phyloP scores from a whole-genome alignment of 2,888 invertebrate species.

The Phragmatobia fuliginosa region DNA sequence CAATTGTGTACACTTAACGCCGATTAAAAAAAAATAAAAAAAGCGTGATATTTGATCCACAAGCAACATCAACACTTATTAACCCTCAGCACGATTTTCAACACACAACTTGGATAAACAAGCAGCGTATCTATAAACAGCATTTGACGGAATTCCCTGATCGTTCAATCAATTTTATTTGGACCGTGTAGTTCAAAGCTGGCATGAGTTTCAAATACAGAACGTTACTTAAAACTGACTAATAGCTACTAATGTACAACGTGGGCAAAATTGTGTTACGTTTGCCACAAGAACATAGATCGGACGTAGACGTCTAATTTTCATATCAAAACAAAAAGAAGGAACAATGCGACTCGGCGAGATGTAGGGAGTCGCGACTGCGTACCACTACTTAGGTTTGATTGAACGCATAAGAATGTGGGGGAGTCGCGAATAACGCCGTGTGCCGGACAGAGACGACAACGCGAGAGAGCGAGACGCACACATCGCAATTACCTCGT shows the following conservation, averaged over 20 bases:
- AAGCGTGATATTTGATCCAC: not conserved
- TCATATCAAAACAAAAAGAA: slow-evolving; percentile 73
- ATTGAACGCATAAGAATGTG: slow-evolving; percentile 85
- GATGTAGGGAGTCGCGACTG: slow-evolving; percentile 60
- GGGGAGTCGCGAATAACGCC: slow-evolving; percentile 67
- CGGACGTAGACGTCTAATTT: slow-evolving; percentile 65
- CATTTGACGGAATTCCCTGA: not conserved
- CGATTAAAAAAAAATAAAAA: too few species aligned
- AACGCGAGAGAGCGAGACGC: slow-evolving; percentile 59
- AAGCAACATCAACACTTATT: not conserved
- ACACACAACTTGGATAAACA: too few species aligned
- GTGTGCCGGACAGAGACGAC: slow-evolving; percentile 60
- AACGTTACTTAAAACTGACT: not conserved
- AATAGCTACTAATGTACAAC: not conserved
- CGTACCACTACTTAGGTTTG: slow-evolving; percentile 76
- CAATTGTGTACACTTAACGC: too few species aligned
- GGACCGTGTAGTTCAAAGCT: not conserved
- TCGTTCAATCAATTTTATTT: not conserved
- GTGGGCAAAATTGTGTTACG: slow-evolving; percentile 41
- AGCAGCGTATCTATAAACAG: not conserved
- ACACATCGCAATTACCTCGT: slow-evolving; percentile 84
- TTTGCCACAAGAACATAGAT: slow-evolving; percentile 49
- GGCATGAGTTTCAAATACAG: not conserved
- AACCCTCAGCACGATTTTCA: not conserved
- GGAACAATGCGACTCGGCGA: slow-evolving; percentile 67